Evolutionary conservation across 2,888 invertebrate genomes (phyloP).

Genomic region (Xestobium rufovillosum): DNA sequence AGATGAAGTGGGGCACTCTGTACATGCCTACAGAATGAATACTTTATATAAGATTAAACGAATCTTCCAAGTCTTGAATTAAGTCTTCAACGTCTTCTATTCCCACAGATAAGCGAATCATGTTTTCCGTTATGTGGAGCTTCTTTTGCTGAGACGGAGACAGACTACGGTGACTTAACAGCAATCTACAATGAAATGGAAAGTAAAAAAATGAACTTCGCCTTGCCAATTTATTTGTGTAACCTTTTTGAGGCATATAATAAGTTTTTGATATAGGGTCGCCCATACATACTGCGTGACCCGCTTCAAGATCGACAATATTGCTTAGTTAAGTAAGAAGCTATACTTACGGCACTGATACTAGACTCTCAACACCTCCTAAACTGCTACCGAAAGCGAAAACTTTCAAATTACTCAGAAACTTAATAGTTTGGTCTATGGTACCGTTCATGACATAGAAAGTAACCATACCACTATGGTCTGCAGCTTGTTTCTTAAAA

Average conservation of each 20-base stretch:
- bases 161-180: slow-evolving; percentile 95
- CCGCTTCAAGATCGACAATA: no score
- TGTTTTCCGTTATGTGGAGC: slow-evolving; percentile 71
- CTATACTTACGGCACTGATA: slow-evolving; percentile 82
- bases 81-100: slow-evolving; percentile 77
- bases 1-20: no score
- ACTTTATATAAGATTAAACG: no score
- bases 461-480: slow-evolving; percentile 88
- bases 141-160: slow-evolving; percentile 62
- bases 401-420: slow-evolving; percentile 68
- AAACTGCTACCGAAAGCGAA: slow-evolving; percentile 89
- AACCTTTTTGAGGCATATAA: no score
- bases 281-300: no score
- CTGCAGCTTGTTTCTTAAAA: slow-evolving; percentile 70
- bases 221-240: no score
- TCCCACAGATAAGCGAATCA: slow-evolving; percentile 81
- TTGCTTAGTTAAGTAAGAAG: no score
- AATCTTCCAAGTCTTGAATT: slow-evolving; percentile 72
- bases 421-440: slow-evolving; percentile 61
- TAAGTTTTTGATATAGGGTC: no score
- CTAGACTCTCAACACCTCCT: slow-evolving; percentile 91
- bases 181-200: no score
- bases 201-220: slow-evolving; percentile 35
- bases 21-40: no score
- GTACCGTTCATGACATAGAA: slow-evolving; percentile 76